Base-by-base conservation (phyloP, 2,113 vertebrate species). In the Danio rerio region DNA sequence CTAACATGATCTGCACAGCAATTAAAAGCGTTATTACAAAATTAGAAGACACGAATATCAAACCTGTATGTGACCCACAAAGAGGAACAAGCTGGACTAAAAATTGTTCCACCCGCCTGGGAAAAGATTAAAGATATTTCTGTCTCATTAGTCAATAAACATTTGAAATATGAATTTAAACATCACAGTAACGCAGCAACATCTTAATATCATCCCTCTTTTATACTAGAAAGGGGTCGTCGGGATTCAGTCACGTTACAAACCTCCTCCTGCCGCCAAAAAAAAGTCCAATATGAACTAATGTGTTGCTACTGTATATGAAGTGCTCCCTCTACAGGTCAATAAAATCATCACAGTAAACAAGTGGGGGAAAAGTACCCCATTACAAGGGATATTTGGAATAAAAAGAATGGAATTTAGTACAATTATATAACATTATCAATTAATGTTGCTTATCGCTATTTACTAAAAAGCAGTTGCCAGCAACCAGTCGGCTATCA, bases 401-500 rank as follows among this genome's bases (percentile, higher is more conserved):
- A 50, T 74, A 78, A 53, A 82, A 84, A 62, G 58, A 55, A 68
- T 86, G 68, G 21, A 56, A 79, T 79, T 58, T 75, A 52, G 66
- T 75, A 79, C 73, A 81, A 84, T 81, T 47, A 77, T 70, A 74
- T 73, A 70, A 77, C 68, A 70, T 63, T 69, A 65, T 56, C 12
- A 61, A 74, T 81, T 21, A 47, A 81, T 62, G 66, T 75, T 62
- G 42, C 53, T 77, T 58, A 18, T 82, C 71, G 85, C 83, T 72
- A 71, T 87, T 72, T 86, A 87, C 82, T 66, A 10, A 86, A 76
- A 79, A 72, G 86, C 80, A 88, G 89, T 88, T 88, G 86, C 80
- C 87, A 86, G 87, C 86, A 89, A 90, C 86, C 63, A 82, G 88
- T 88, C 56, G 68, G 18, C 78, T 85, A 87, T 88, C 69, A 84